These are phyloP conservation scores for Drosophila meridionalis DNA, from an alignment of 2,888 invertebrate genomes.

Conservation along the genomic window DNA sequence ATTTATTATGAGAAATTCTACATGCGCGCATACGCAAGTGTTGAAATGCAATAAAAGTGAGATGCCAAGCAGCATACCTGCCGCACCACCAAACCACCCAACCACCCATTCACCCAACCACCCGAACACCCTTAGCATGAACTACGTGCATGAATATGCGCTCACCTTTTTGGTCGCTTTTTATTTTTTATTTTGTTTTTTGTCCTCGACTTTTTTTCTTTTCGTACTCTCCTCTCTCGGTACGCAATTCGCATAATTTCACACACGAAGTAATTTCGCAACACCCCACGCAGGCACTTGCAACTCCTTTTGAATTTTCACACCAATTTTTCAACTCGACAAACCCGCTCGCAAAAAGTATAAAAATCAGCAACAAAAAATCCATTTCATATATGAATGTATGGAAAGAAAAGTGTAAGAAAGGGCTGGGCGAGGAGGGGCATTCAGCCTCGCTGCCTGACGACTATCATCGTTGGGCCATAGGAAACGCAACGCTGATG, in stretches of 20 bases:
- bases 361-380: constrained; percentile 60
- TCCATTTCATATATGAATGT: constrained; percentile 44
- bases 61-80: constrained; percentile 67
- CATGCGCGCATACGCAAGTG: constrained; percentile 79
- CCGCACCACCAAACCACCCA: constrained; percentile 14
- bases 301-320: constrained; percentile 83
- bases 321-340: constrained; percentile 83
- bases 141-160: constrained; percentile 78
- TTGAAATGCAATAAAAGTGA: constrained; percentile 81
- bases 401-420: constrained; percentile 27
- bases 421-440: not conserved
- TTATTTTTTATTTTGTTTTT: constrained; percentile 35
- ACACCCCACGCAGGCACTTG: constrained; percentile 74
- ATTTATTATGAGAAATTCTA: constrained; percentile 81
- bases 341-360: constrained; percentile 63
- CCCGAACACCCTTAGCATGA: constrained; percentile 23
- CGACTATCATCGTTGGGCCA: constrained; percentile 73
- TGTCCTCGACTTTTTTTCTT: constrained; percentile 11
- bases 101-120: constrained; percentile 2
- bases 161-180: constrained; percentile 66
- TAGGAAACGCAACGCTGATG: constrained; percentile 81
- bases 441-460: constrained; percentile 6
- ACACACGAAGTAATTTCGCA: constrained; percentile 82
- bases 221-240: constrained; percentile 13
- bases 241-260: constrained; percentile 82